Evolutionary conservation across 2,888 invertebrate genomes (phyloP), one percentile per base, ranked within the genome.

Genomic region (Xylota sylvarum): DNA sequence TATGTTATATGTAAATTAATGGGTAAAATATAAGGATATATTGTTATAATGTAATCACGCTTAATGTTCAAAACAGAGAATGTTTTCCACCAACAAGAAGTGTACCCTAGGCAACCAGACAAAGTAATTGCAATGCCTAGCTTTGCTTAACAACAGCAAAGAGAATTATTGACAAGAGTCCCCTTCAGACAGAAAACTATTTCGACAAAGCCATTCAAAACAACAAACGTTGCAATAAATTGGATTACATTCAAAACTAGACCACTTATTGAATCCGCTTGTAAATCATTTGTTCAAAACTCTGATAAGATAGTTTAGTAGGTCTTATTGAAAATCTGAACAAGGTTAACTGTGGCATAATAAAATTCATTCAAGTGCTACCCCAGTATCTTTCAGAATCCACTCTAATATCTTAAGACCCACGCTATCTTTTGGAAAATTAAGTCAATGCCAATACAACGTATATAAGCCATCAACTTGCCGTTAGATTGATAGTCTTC

Each of bases 261-360:
- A 52, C 17, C 40, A 64, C 32, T 72, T 32, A 40, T 65, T 43
- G 40, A 27, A 50, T 27, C 19, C 19, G 65, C 46, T 64, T 56
- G 52, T 74, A 78, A 80, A 80, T 76, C 64, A 81, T 76, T 43
- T 23, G 9, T 14, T 32, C 10, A 52, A 32, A 19, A n/a, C 27
- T 17, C 23, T n/a, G 85, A 85, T 85, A 81, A 85, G 85, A 85
- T 76, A 37, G 37, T 55, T 37, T 32, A 64, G n/a, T 70, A 14
- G 60, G 56, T 58, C 56, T 56, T 9, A 52, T 69, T 46, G 12
- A n/a, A 72, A 81, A 81, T 81, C 77, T 85, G 37, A 65, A 86
- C 77, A 72, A 72, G 76, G 67, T 58, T 65, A 55, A 6, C 5
- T 40, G 46, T 14, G 73, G 55, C 73, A 81, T 74, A 64, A 74